phyloP scores from a whole-genome alignment of 2,113 vertebrate species.

The Pimephales promelas region DNA sequence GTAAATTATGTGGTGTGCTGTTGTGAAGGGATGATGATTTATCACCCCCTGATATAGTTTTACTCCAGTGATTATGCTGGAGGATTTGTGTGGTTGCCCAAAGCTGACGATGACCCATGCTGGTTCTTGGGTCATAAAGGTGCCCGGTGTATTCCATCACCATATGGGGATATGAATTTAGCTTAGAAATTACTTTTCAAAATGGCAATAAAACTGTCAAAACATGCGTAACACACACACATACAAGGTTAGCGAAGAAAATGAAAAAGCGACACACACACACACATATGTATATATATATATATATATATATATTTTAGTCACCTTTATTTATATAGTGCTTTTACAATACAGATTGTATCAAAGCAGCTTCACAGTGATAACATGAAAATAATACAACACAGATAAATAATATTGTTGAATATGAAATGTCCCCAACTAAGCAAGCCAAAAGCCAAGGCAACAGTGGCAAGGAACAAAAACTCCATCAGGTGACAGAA shows the following conservation, averaged over 20 bases:
- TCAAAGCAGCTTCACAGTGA: too few relatives aligned
- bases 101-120: conserved; percentile 20
- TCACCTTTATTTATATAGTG: too few relatives aligned
- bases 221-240: conserved; percentile 9
- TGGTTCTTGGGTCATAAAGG: background rate
- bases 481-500: too few relatives aligned
- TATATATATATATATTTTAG: too few relatives aligned
- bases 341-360: too few relatives aligned
- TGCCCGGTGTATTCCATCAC: background rate
- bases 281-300: too few relatives aligned
- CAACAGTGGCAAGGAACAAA: too few relatives aligned
- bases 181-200: background rate
- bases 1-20: background rate
- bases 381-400: too few relatives aligned
- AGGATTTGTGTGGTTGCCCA: background rate
- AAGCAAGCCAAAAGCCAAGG: too few relatives aligned
- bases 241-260: conserved; percentile 30
- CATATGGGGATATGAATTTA: background rate
- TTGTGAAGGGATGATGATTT: background rate
- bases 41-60: background rate
- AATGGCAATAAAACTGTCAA: conserved; percentile 6
- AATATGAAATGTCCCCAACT: too few relatives aligned
- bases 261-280: conserved; percentile 23
- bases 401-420: too few relatives aligned
- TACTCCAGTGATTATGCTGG: background rate